Base-by-base conservation (phyloP, 2,797 vertebrate species). In the Selene dorsalis region DNA sequence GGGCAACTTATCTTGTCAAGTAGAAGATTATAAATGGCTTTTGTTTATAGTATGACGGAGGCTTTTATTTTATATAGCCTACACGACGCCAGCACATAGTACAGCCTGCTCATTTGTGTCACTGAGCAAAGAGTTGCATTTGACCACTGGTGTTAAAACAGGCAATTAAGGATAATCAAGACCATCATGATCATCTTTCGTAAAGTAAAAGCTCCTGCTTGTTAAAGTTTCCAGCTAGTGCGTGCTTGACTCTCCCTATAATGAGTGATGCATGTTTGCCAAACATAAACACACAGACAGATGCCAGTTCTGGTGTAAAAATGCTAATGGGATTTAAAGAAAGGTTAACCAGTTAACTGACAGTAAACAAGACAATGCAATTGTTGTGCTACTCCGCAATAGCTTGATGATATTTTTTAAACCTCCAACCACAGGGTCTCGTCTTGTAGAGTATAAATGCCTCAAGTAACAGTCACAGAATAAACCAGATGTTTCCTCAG, bases 381-480 rank as follows among this genome's bases (percentile, higher is more conserved):
- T 32, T 32, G 24, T 22, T 57, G 39, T 53, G 30, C 41, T 57
- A 43, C 43, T n/a, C 59, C 43, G 13, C 39, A n/a, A 26, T 9
- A 11, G 22, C 80, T 87, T 88, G 85, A 91, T 88, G 74, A 80
- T 77, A 70, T 20, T 61, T 70, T 30, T 66, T 20, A 66, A 24
- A 58, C 77, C 20, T 81, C 66, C 28, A 68, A 13, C 26, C 13
- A 18, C 4, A 66, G 64, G 87, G 58, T 75, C 16, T 55, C 28
- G 3, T 17, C 13, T 26, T 52, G 53, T 63, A 39, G 13, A 64
- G 26, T 76, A n/a, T 0, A 75, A 67, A 47, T 64, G 26, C 35
- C 59, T 30, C 59, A 56, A 20, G 53, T 39, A 64, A 22, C 32
- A 35, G 7, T 35, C 7, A 22, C 60, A 82, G 71, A 82, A 74